Conservation (phyloP, 2,888 invertebrate genomes). For the Archaeoteleia sp. region DNA sequence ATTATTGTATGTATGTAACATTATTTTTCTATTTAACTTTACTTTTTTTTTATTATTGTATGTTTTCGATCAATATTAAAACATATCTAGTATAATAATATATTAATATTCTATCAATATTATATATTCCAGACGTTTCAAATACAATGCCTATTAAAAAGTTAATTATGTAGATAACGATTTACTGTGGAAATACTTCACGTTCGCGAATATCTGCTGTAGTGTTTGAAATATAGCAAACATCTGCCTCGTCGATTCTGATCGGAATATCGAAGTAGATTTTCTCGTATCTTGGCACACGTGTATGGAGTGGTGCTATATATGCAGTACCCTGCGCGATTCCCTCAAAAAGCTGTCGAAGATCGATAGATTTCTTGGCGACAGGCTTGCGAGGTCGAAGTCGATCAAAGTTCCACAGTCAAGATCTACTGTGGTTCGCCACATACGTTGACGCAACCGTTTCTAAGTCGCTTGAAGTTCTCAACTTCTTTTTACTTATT, state of each 20-base stretch:
- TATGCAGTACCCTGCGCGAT: slow-evolving; percentile 2
- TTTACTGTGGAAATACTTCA: too few species aligned
- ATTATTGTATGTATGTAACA: too few species aligned
- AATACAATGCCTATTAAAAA: too few species aligned
- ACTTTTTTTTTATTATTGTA: too few species aligned
- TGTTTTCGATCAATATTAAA: too few species aligned
- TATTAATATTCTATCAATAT: too few species aligned
- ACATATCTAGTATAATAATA: too few species aligned
- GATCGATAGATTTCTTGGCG: slow-evolving; percentile 33
- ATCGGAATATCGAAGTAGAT: slow-evolving; percentile 28
- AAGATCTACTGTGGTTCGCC: slow-evolving; percentile 18
- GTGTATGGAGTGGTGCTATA: slow-evolving; percentile 3
- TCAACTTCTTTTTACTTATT: neutral
- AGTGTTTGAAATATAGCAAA: slow-evolving; percentile 10
- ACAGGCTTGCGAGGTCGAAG: slow-evolving; percentile 24
- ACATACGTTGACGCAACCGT: slow-evolving; percentile 13
- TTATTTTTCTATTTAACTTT: too few species aligned
- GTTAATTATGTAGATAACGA: too few species aligned
- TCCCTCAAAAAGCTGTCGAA: slow-evolving; percentile 14
- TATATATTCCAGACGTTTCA: too few species aligned
- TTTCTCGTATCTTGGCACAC: slow-evolving; percentile 15
- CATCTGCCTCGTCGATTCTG: slow-evolving; percentile 13
- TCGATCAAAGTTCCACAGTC: slow-evolving; percentile 44
- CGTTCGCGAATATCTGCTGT: too few species aligned
- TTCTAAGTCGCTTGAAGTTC: slow-evolving; percentile 16